A percentile compares a stretch with the other conserved stretches of the same genome.
Evolutionary conservation across 2,113 vertebrate genomes (phyloP).

Genomic region (Apeltes quadracus): DNA sequence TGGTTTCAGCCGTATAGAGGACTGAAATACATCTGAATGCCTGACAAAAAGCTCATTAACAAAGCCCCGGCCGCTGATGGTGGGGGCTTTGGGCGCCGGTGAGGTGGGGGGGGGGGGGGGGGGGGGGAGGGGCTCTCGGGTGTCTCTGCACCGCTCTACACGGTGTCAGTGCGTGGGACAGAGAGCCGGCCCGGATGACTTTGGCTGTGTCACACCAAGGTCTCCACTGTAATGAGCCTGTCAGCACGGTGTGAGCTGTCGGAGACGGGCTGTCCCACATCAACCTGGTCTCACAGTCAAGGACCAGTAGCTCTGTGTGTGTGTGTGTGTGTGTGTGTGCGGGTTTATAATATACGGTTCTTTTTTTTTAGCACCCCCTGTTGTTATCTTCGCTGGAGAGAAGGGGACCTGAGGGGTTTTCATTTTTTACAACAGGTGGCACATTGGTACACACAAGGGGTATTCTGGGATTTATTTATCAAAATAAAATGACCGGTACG

Average conservation of each 20-base stretch:
- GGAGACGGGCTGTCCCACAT: conserved; percentile 62
- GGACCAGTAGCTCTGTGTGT: conserved; percentile 48
- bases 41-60: background rate
- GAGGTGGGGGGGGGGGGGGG: too few relatives aligned
- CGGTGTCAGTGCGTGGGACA: conserved; percentile 11
- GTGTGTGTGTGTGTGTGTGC: conserved; percentile 16
- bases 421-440: conserved; percentile 1
- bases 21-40: background rate
- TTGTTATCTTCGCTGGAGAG: conserved; percentile 10
- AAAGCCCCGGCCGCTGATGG: background rate
- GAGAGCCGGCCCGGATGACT: conserved; percentile 55
- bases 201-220: conserved; percentile 72
- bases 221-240: conserved; percentile 70
- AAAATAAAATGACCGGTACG: background rate
- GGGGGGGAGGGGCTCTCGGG: background rate
- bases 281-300: conserved; percentile 63
- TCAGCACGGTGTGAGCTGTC: conserved; percentile 57
- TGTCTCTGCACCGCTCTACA: conserved; percentile 12
- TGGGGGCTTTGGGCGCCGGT: too few relatives aligned
- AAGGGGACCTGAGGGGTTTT: background rate
- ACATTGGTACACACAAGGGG: background rate
- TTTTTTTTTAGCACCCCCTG: conserved; percentile 15
- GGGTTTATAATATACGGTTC: conserved; percentile 16
- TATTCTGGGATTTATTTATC: background rate
- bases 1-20: background rate